Percentiles rank a stretch among this genome's conserved stretches.
Evolutionary conservation across 2,113 vertebrate genomes (phyloP).

Genomic region (Rana temporaria): DNA sequence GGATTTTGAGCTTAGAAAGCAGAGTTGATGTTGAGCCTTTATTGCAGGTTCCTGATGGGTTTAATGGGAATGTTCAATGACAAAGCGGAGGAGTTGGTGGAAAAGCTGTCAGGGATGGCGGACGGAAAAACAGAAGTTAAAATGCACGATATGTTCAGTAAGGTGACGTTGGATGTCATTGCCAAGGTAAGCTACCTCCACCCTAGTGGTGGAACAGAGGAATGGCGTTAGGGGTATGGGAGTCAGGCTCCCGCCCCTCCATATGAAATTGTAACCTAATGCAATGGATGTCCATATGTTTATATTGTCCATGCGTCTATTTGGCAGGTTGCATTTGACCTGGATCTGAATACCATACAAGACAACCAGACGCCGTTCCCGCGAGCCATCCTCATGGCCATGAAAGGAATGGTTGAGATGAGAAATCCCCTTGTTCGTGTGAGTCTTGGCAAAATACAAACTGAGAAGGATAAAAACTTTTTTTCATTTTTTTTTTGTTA

Average conservation of each 20-base stretch:
- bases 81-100: conserved; percentile 78
- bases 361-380: conserved; percentile 74
- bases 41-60: conserved; percentile 72
- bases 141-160: conserved; percentile 74
- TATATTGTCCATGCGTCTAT: background rate
- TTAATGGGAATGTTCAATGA: conserved; percentile 79
- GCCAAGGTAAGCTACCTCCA: conserved; percentile 68
- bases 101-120: conserved; percentile 72
- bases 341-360: conserved; percentile 79
- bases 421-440: conserved; percentile 73
- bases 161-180: conserved; percentile 73
- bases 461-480: too few species aligned
- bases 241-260: background rate
- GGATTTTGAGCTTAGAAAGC: background rate
- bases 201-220: background rate
- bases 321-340: conserved; percentile 83
- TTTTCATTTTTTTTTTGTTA: background rate
- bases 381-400: conserved; percentile 73
- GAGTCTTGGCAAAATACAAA: conserved; percentile 41
- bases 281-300: background rate
- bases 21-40: background rate
- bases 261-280: background rate
- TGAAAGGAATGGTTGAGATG: conserved; percentile 74
- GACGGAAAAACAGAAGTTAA: conserved; percentile 73
- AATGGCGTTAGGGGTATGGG: background rate